phyloP scores from a whole-genome alignment of 2,113 vertebrate genomes.

The Paracanthobrama guichenoti region DNA sequence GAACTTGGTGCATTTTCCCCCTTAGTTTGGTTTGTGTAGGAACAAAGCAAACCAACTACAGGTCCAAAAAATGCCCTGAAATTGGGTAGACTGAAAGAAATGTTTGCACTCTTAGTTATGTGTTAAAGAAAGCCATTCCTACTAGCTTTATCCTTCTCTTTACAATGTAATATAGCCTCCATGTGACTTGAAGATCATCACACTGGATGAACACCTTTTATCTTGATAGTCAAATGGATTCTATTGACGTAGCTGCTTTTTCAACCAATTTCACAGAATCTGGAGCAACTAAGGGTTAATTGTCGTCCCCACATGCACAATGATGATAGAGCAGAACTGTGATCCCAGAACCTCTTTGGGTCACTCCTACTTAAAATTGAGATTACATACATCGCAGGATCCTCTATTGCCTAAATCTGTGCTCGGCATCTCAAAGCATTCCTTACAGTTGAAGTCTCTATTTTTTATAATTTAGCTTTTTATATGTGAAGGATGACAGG shows the following conservation, averaged over 20 bases:
- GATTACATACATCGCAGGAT: background rate
- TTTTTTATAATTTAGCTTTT: conserved; percentile 20
- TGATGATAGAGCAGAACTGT: background rate
- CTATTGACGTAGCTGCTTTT: background rate
- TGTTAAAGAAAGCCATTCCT: background rate
- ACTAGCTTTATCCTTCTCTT: background rate
- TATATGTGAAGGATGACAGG: conserved; percentile 70
- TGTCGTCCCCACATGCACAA: background rate
- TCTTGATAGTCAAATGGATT: background rate
- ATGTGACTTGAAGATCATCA: background rate
- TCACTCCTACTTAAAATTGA: conserved; percentile 1
- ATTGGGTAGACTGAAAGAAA: background rate
- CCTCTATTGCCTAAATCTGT: background rate
- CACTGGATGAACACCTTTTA: background rate
- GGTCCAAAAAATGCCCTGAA: background rate
- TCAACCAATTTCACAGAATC: background rate
- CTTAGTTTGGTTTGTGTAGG: background rate
- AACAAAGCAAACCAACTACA: background rate
- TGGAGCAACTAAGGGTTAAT: background rate
- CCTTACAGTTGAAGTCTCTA: conserved; percentile 35
- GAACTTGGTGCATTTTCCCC: background rate
- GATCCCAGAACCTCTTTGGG: conserved; percentile 1
- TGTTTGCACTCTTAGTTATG: background rate
- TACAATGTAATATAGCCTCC: background rate
- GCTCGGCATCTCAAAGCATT: conserved; percentile 58